Base-by-base conservation (phyloP, 2,113 vertebrate species). In the Strix aluco region DNA sequence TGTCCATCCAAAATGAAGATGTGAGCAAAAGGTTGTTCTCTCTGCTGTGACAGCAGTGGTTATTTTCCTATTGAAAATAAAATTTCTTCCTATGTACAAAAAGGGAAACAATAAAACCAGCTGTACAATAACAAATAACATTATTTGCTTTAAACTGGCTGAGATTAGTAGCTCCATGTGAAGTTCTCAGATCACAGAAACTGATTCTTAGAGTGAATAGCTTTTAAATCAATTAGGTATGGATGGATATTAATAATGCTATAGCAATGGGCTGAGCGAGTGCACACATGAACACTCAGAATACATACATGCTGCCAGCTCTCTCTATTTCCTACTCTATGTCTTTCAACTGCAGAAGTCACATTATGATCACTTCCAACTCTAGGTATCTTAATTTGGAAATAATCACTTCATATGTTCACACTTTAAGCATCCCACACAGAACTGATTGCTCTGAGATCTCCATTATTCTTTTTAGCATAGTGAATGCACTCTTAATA, bases 351-450 rank as follows among this genome's bases (percentile, higher is more conserved):
- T 0, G 9, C 49, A 74, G 34, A 92, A 94, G 73, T 93, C 63
- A 71, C 72, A 49, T 83, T 90, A 86, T 16, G 7, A 81, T 90
- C 94, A 88, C 8, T 90, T 95, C 82, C 32, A 94, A 71, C 32
- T 92, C 47, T 36, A 86, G 63, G 38, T 81, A 78, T 92, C 95
- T 83, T 94, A 90, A 86, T 93, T 92, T 96, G 85, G 86, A 96
- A 96, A 90, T 86, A 95, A 90, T 90, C 46, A 71, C 81, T 96
- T 88, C 55, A 81, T 94, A 92, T 79, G 63, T 86, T 93, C 92
- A 92, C 54, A 2, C 65, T 81, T 88, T 90, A 92, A 86, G 82
- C 94, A 93, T 86, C 82, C 86, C 96, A 88, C 95, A 95, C 86
- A 93, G 82, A 93, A 83, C 55, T 88, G 55, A 74, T 92, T 90